Evolutionary conservation across 2,888 invertebrate species (phyloP).

Genomic region (Thymelicus lineola): DNA sequence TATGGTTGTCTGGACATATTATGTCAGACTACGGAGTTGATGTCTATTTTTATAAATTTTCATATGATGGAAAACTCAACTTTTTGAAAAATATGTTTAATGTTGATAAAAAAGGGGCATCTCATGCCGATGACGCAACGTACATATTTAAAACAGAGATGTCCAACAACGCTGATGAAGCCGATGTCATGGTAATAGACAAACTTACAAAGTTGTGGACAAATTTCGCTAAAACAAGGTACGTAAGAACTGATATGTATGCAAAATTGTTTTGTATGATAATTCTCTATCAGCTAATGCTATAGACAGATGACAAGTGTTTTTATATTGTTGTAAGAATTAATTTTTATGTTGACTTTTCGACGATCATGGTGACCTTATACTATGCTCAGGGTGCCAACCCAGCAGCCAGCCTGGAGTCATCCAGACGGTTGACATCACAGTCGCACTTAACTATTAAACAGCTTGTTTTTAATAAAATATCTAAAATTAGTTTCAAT

Average conservation of each 20-base stretch:
- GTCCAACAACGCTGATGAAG: constrained; percentile 41
- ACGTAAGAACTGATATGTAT: constrained; percentile 35
- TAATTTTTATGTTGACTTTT: too few species aligned
- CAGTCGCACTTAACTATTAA: too few species aligned
- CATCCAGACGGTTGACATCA: too few species aligned
- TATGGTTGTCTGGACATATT: constrained; percentile 51
- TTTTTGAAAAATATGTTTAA: constrained; percentile 47
- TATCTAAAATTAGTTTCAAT: too few species aligned
- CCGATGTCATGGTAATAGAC: constrained; percentile 44
- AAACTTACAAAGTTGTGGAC: constrained; percentile 62
- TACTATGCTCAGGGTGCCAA: too few species aligned
- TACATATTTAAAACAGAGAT: constrained; percentile 44
- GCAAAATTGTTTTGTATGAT: too few species aligned
- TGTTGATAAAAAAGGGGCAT: constrained; percentile 51
- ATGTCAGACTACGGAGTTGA: constrained; percentile 48
- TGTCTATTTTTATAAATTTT: constrained; percentile 58
- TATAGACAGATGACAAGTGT: too few species aligned
- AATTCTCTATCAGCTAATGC: too few species aligned
- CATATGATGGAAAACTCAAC: constrained; percentile 58
- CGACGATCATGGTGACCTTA: too few species aligned
- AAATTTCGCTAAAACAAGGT: constrained; percentile 63
- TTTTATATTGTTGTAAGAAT: too few species aligned
- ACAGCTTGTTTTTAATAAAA: too few species aligned
- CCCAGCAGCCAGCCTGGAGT: too few species aligned
- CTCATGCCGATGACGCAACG: constrained; percentile 54